Conservation (phyloP, 2,888 invertebrate genomes). For the Plebejus argus region DNA sequence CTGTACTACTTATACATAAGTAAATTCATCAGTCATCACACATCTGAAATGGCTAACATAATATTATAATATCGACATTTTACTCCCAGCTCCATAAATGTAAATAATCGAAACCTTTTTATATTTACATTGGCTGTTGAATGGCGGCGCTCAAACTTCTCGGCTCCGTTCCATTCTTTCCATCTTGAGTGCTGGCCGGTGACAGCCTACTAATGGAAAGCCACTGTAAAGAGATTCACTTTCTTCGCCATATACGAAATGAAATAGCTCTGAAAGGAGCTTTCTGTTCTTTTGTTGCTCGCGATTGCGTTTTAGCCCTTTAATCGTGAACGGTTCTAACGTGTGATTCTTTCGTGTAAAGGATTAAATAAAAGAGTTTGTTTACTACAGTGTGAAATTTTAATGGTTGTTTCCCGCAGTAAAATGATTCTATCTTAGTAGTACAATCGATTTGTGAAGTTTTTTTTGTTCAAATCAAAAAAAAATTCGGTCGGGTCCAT, state of each 20-base stretch:
- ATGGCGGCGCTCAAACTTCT: conserved; percentile 48
- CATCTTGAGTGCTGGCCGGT: conserved; percentile 56
- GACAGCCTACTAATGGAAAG: conserved; percentile 75
- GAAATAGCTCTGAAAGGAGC: conserved; percentile 52
- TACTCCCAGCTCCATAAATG: background rate
- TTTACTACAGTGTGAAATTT: no score
- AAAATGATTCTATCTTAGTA: no score
- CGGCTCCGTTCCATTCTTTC: conserved; percentile 52
- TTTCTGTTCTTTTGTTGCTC: conserved; percentile 52
- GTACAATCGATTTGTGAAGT: no score
- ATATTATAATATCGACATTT: background rate
- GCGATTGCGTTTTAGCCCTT: conserved; percentile 41
- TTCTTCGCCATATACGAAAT: conserved; percentile 58
- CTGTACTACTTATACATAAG: no score
- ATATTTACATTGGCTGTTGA: conserved; percentile 39
- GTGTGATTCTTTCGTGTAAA: background rate
- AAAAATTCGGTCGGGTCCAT: no score
- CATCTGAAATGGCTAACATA: no score
- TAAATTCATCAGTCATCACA: no score
- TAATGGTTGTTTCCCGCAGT: no score
- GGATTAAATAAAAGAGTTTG: background rate
- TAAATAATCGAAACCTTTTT: conserved; percentile 18
- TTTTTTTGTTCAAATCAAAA: no score
- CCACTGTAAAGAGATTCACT: conserved; percentile 59
- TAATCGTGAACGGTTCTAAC: conserved; percentile 40